Evolutionary conservation across 2,797 vertebrate genomes (phyloP).

Genomic region (Pristis pectinata): DNA sequence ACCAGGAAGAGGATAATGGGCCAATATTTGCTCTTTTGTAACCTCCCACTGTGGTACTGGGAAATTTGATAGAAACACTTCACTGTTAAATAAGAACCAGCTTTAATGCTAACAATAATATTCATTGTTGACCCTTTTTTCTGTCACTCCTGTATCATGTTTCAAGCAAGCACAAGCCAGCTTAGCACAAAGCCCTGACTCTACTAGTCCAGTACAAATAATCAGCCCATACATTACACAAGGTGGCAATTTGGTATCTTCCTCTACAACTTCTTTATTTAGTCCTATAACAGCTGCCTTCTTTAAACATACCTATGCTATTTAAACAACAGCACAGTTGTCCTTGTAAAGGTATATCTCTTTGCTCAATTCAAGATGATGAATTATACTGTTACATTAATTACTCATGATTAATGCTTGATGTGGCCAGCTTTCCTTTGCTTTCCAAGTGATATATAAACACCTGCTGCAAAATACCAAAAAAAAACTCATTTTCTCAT

Average conservation of each 20-base stretch:
- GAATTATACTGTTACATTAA: neutral
- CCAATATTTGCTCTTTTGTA: neutral
- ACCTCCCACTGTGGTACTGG: neutral
- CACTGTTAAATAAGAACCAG: neutral
- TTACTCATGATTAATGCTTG: neutral
- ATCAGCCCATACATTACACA: neutral
- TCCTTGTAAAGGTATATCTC: neutral
- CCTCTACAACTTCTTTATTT: neutral
- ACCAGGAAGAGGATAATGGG: neutral
- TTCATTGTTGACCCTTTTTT: neutral
- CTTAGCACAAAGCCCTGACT: neutral
- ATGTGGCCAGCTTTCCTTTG: neutral
- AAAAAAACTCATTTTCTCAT: neutral
- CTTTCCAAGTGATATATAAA: neutral
- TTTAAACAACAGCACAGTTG: too few relatives aligned
- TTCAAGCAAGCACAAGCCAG: neutral
- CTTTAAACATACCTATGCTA: too few relatives aligned
- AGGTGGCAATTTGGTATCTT: neutral
- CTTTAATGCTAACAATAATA: neutral
- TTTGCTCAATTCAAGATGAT: neutral
- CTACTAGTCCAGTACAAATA: neutral
- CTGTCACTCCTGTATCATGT: neutral
- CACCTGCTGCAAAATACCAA: neutral
- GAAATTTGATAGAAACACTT: neutral
- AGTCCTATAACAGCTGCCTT: neutral